phyloP scores from a whole-genome alignment of 2,888 invertebrate species.

The Idaea aversata region DNA sequence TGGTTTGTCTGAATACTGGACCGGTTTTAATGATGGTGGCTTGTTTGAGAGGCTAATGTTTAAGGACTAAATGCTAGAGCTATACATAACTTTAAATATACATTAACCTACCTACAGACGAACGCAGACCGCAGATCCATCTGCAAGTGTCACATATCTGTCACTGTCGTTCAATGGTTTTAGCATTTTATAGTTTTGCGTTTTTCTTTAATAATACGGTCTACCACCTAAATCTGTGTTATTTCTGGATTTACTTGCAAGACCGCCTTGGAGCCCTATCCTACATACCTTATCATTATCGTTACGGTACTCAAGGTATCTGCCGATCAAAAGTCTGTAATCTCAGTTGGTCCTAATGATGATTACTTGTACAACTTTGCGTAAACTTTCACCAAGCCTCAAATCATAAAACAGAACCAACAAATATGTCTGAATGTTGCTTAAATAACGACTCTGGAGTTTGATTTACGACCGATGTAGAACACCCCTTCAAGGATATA shows the following conservation, averaged over 20 bases:
- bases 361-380: not conserved
- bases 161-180: too few relatives aligned
- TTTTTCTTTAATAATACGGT: too few relatives aligned
- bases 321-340: not conserved
- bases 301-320: not conserved
- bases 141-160: too few relatives aligned
- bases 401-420: not conserved
- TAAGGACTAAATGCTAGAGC: not conserved
- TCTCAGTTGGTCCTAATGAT: not conserved
- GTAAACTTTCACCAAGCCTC: not conserved
- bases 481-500: not conserved
- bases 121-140: too few relatives aligned
- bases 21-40: not conserved
- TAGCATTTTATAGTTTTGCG: too few relatives aligned
- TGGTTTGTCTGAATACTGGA: not conserved
- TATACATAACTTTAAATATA: not conserved
- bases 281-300: too few relatives aligned
- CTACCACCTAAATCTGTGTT: too few relatives aligned
- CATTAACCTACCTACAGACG: not conserved
- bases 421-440: constrained; percentile 22
- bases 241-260: too few relatives aligned
- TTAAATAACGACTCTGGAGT: constrained; percentile 29
- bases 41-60: not conserved
- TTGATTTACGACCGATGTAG: constrained; percentile 29
- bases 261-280: too few relatives aligned